Evolutionary conservation across 2,113 vertebrate genomes (phyloP).

Genomic region (Cyprinodon tularosa): DNA sequence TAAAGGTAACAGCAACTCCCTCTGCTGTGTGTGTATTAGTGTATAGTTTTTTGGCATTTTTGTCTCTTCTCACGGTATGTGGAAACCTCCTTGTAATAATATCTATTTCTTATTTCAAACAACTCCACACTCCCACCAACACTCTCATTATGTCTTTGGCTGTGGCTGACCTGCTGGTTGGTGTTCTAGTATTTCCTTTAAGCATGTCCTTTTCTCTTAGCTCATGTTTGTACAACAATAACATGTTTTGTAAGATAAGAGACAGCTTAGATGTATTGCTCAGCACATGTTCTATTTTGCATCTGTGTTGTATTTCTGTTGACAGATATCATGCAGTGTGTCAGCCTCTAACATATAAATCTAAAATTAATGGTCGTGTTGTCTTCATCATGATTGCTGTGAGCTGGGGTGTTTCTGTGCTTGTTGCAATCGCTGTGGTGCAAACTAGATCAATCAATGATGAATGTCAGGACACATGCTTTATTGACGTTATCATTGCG

Average conservation of each 20-base stretch:
- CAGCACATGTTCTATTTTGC: not conserved
- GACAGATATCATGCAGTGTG: not conserved
- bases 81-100: not conserved
- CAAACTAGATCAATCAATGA: not conserved
- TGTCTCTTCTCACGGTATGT: too few species aligned
- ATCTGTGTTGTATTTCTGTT: slow-evolving; percentile 1
- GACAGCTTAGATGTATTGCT: not conserved
- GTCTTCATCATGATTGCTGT: slow-evolving; percentile 78
- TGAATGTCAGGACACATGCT: not conserved
- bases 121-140: not conserved
- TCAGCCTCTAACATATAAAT: slow-evolving; percentile 2
- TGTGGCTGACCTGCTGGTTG: not conserved
- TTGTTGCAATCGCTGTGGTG: slow-evolving; percentile 75
- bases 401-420: slow-evolving; percentile 80
- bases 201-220: not conserved
- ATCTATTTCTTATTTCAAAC: not conserved
- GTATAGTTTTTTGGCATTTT: not conserved
- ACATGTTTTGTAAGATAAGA: not conserved
- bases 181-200: not conserved
- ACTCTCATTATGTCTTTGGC: not conserved
- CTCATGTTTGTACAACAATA: not conserved
- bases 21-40: too few species aligned
- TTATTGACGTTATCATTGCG: not conserved
- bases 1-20: too few species aligned
- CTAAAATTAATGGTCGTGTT: slow-evolving; percentile 73